These are phyloP conservation scores for Drosophila miranda DNA, from an alignment of 1,140 invertebrate species.

Conservation along the genomic window DNA sequence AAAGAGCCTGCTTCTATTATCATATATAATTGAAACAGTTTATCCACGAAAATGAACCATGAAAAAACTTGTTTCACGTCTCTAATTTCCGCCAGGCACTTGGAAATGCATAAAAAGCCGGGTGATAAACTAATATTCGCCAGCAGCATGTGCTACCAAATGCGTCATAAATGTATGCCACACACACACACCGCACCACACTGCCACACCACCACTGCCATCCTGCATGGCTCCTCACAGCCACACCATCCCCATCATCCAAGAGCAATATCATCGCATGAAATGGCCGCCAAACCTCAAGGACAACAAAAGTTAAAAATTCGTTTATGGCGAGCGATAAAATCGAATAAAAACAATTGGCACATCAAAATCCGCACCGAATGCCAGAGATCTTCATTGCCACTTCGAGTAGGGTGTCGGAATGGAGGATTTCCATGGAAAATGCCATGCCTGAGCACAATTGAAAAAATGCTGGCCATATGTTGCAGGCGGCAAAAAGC, in stretches of 20 bases:
- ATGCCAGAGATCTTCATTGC: slow-evolving; percentile 70
- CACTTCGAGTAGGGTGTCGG: neutral
- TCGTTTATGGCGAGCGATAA: slow-evolving; percentile 72
- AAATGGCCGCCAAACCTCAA: slow-evolving; percentile 52
- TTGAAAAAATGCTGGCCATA: slow-evolving; percentile 51
- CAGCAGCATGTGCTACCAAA: slow-evolving; percentile 29
- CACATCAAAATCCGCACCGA: slow-evolving; percentile 65
- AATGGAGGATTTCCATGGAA: slow-evolving; percentile 7
- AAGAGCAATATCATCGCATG: slow-evolving; percentile 2
- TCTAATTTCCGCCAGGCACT: slow-evolving; percentile 50
- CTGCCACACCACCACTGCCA: no score
- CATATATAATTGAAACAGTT: slow-evolving; percentile 8
- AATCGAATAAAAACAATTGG: slow-evolving; percentile 81
- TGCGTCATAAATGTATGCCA: slow-evolving; percentile 54
- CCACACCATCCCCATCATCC: slow-evolving; percentile 14
- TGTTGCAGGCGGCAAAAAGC: slow-evolving; percentile 53
- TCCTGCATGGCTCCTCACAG: neutral
- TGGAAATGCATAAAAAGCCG: slow-evolving; percentile 59
- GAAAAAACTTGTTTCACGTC: slow-evolving; percentile 29
- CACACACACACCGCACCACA: slow-evolving; percentile 8
- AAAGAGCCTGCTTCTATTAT: slow-evolving; percentile 12
- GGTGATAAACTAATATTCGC: slow-evolving; percentile 70
- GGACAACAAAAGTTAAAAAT: slow-evolving; percentile 72
- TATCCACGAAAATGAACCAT: slow-evolving; percentile 29
- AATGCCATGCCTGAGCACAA: slow-evolving; percentile 13